Percentiles rank a stretch among this genome's conserved stretches.
Evolutionary conservation across 2,113 vertebrate species (phyloP).

Genomic region (Polypterus bichir): DNA sequence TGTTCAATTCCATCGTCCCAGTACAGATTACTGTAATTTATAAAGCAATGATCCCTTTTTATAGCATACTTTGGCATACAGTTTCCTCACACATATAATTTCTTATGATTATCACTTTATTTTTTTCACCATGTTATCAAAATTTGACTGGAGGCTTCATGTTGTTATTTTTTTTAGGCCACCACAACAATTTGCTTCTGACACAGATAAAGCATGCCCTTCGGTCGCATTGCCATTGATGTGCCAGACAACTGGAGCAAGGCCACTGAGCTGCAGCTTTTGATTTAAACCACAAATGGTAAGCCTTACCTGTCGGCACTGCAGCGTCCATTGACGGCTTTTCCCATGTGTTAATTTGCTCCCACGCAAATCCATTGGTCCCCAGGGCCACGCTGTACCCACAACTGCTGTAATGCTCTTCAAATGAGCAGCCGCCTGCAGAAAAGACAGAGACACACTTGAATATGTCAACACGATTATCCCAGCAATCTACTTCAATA

Average conservation of each 20-base stretch:
- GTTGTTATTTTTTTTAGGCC: too few relatives aligned
- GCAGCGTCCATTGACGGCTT: constrained; percentile 77
- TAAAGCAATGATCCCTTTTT: too few relatives aligned
- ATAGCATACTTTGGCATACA: too few relatives aligned
- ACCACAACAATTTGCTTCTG: too few relatives aligned
- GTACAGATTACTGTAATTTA: too few relatives aligned
- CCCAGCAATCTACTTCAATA: constrained; percentile 38
- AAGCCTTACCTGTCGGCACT: constrained; percentile 72
- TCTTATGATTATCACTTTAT: too few relatives aligned
- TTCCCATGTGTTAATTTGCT: constrained; percentile 94
- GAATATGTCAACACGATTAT: constrained; percentile 41
- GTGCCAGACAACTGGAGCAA: constrained; percentile 7
- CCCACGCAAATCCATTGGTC: constrained; percentile 93
- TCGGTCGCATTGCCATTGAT: background rate
- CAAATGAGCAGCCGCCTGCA: constrained; percentile 83
- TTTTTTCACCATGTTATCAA: too few relatives aligned
- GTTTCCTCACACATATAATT: too few relatives aligned
- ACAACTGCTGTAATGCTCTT: constrained; percentile 85
- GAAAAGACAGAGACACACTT: constrained; percentile 27
- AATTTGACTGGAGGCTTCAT: too few relatives aligned
- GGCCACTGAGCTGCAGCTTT: too few relatives aligned
- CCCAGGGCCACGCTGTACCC: constrained; percentile 88
- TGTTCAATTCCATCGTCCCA: too few relatives aligned
- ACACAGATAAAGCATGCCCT: background rate
- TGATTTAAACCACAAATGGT: background rate